Evolutionary conservation across 2,888 invertebrate species (phyloP), one percentile per base, ranked within the genome.

Genomic region (Chalcis sispes): DNA sequence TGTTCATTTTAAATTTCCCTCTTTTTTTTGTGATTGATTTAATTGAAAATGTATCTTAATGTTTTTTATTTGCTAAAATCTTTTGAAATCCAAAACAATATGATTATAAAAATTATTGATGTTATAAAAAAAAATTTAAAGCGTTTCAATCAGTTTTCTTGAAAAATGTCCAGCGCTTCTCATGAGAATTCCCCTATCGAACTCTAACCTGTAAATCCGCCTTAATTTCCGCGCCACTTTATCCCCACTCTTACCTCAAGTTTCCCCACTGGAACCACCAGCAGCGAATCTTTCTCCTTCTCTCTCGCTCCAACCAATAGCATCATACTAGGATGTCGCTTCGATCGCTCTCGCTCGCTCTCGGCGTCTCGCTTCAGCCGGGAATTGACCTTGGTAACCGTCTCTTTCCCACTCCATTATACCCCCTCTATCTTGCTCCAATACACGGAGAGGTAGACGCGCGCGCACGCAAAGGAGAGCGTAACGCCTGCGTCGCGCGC

Each of bases 331-430:
- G 36, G 48, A n/a, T 59, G 73, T 54, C 61, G 32, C 59, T 67
- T 61, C 61, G 73, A 54, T 67, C 66, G 67, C 48, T 36, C 52
- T 56, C 27, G 10, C 67, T 42, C 40, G 23, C 65, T 48, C 29
- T 59, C 23, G 27, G 29, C 54, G 40, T 62, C 54, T 48, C 40
- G n/a, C 36, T 18, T 20, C 36, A 48, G 56, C 64, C 10, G 32
- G 36, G 52, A 25, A 61, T 50, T 58, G 74, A 62, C 64, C 58
- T 66, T 64, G 64, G n/a, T 7, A 18, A 1, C 52, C 25, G 18
- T 50, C 61, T 20, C 61, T 52, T 29, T 32, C 54, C 40, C 13
- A 15, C 15, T 20, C 20, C 50, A 15, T 40, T 15, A 8, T 52
- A 7, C 54, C 42, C 25, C 25, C 56, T 56, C 56, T 56, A 13